These are phyloP conservation scores for Calcarius lapponicus DNA, from an alignment of 2,797 vertebrate species.

Conservation along the genomic window DNA sequence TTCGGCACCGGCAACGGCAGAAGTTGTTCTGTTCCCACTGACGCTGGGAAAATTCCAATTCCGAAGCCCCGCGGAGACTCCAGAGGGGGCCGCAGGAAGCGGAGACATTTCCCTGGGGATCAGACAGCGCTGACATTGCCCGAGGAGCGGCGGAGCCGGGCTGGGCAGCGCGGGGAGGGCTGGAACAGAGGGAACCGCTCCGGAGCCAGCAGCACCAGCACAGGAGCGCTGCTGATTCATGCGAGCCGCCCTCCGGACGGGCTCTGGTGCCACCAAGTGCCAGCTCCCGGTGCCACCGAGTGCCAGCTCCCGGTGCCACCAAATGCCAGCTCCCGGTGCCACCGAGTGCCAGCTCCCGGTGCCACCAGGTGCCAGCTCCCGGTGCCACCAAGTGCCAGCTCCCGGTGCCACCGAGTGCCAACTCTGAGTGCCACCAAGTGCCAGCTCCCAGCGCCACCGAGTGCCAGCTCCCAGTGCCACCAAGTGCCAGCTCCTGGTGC, in stretches of 20 bases:
- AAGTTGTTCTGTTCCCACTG: background rate
- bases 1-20: background rate
- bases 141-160: background rate
- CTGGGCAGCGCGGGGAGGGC: background rate
- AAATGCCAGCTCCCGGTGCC: too few relatives aligned
- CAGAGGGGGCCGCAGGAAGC: background rate
- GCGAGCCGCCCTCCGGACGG: fast-evolving
- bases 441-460: too few relatives aligned
- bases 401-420: too few relatives aligned
- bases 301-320: too few relatives aligned
- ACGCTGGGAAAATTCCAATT: background rate
- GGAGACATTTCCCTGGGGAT: background rate
- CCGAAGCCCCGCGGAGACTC: background rate
- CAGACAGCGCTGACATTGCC: background rate
- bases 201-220: background rate
- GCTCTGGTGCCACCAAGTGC: too few relatives aligned
- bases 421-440: too few relatives aligned
- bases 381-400: too few relatives aligned
- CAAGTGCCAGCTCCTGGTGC: background rate
- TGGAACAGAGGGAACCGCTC: background rate
- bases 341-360: too few relatives aligned
- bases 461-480: background rate
- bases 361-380: too few relatives aligned
- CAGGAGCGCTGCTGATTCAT: conserved; percentile 26
- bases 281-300: too few relatives aligned